Evolutionary conservation across 2,888 invertebrate genomes (phyloP), one percentile per base, ranked within the genome.

Genomic region (Perizoma affinitatum): DNA sequence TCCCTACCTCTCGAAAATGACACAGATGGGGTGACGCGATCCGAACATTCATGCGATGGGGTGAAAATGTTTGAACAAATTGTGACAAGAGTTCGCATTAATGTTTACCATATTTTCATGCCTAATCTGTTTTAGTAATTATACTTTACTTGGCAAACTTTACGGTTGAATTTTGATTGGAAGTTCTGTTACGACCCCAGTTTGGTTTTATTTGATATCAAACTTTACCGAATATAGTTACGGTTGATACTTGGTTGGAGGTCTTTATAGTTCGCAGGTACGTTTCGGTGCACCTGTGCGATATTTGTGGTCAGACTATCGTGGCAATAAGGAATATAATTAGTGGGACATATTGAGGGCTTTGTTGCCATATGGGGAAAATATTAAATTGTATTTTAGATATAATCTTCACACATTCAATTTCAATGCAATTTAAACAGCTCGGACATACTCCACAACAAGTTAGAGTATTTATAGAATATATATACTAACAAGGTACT

Each of bases 1-100:
- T 57, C 79, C 71, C 82, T 83, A 76, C 41, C 65, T 66, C 71
- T 76, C 58, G 56, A 72, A 72, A 80, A 76, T 77, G 77, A 79
- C 73, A 75, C 58, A 48, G 52, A 34, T 57, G 60, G 65, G 61
- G 61, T 63, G 43, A 43, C 51, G 44, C 40, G 53, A 47, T 53
- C 63, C 41, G 58, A 51, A 61, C 57, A 67, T 62, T 54, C 59
- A 51, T 60, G 57, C 47, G 50, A 56, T 65, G 68, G 74, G 66
- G 65, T 57, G 49, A 59, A 22, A 61, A 40, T 65, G 55, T 66
- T 60, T 61, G 50, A 55, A 65, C 64, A 66, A 74, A 74, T 70
- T 70, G 66, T 66, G 61, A 65, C 55, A 67, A 54, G 59, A 65
- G 47, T 52, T 58, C 46, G 54, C 56, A 66, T 58, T 55, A 57